Evolutionary conservation across 2,888 invertebrate genomes (phyloP), one percentile per base, ranked within the genome.

Genomic region (Strigamia crassipes): DNA sequence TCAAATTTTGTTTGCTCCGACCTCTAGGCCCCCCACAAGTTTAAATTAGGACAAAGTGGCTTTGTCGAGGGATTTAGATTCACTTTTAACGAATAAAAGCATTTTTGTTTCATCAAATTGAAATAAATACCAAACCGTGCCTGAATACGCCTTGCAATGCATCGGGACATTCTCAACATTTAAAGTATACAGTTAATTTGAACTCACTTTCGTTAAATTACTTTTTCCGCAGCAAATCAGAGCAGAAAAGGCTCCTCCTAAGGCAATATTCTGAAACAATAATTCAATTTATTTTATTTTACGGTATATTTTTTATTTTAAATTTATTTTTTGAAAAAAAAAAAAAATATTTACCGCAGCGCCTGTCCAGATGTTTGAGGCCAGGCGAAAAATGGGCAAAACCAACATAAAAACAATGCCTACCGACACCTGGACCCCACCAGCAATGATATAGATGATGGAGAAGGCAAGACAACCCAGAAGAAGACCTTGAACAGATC

Each of bases 341-440:
- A 46, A 46, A 73, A 41, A 15, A 23, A n/a, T 21, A 86, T 89
- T 89, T 87, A 90, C 90, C 89, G 89, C 89, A 85, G 89, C 86
- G 85, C 90, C 90, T 12, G 89, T 89, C 86, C 89, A 89, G 82
- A 90, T 86, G 84, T 90, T 89, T 83, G 89, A 88, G 83, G 89
- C 89, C 34, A 90, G 86, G 84, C 88, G 87, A 82, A 90, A 87
- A 82, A 90, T 88, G 83, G 90, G 90, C 84, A 90, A 86, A 73
- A 89, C 89, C 83, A 90, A 87, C 83, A 90, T 86, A 86, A 90
- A 90, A 86, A 90, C 90, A 82, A 90, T 88, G 56, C 90, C 90
- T 51, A 89, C 88, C 82, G 89, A 88, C 82, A 90, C 86, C 86
- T 90, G 90, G 82, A 89, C 88, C 81, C 89, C 88, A 82, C 90